Evolutionary conservation across 1,140 invertebrate genomes (phyloP), one percentile per base, ranked within the genome.

Genomic region (Tetramorium parvispinum): DNA sequence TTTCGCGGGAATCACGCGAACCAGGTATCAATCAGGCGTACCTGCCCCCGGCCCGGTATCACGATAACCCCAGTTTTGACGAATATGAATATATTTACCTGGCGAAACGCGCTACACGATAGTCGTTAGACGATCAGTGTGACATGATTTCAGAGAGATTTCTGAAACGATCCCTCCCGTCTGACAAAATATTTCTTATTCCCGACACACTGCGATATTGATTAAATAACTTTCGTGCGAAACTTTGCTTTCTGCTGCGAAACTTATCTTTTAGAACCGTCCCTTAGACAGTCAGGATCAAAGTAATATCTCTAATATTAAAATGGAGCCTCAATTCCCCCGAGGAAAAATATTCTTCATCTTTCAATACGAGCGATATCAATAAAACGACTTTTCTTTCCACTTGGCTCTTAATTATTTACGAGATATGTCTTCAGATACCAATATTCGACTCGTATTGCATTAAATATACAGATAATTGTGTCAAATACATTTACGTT

Each of bases 1-100:
- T 91, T 87, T 40, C 21, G 18, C 78, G 18, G n/a, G 32, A 59
- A 91, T 89, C 89, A 91, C 91, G 91, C 91, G 86, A 91, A 87
- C 55, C 10, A 75, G 55, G 70, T 91, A 91, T 92, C 87, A 91
- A 91, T 91, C 91, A 91, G 91, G 43, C 51, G 27, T 59, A 77
- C 76, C 78, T 75, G 53, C 61, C 71, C 83, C 66, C 66, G 46
- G 18, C 53, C 57, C 61, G 53, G 53, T 83, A 83, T 83, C 79
- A 59, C 53, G 86, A 91, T 90, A 87, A 66, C 81, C 53, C 63
- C 57, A 49, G 51, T 91, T 92, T 91, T 85, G 75, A 88, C 86
- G 81, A 87, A 91, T 88, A 90, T 85, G 86, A 92, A 91, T 91
- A 91, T 82, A 87, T 91, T 91, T 88, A 43, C 32, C 65, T 32